These are phyloP conservation scores for Calyptomena viridis DNA, from an alignment of 2,113 vertebrate species.

Conservation along the genomic window DNA sequence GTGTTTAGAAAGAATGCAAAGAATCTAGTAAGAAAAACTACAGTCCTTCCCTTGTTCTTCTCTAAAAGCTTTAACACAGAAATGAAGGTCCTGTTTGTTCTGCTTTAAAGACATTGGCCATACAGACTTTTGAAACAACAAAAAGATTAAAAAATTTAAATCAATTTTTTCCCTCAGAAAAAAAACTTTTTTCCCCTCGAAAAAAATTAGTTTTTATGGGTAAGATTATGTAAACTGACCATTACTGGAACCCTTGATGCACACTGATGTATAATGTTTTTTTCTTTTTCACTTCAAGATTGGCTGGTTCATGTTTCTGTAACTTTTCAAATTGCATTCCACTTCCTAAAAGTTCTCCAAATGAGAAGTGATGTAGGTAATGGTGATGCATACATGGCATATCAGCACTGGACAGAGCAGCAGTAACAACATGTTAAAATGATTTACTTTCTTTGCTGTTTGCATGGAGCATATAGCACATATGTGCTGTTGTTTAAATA, in stretches of 20 bases:
- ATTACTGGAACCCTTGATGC: neutral
- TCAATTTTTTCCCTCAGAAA: neutral
- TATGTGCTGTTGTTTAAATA: neutral
- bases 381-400: accelerated
- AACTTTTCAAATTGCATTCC: neutral
- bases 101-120: neutral
- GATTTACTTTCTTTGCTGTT: neutral
- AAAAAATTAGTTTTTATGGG: neutral
- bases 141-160: neutral
- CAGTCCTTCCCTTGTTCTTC: neutral
- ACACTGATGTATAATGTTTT: neutral
- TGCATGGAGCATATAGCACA: neutral
- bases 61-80: neutral
- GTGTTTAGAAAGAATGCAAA: neutral
- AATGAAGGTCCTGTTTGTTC: neutral
- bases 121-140: neutral
- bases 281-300: neutral
- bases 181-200: neutral
- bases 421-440: neutral
- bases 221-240: neutral
- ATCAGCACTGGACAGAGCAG: neutral
- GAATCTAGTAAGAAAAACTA: neutral
- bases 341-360: neutral
- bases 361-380: neutral
- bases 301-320: neutral